Percentiles rank a stretch among this genome's conserved stretches.
phyloP scores from a whole-genome alignment of 2,113 vertebrate species.

The Ginglymostoma cirratum region DNA sequence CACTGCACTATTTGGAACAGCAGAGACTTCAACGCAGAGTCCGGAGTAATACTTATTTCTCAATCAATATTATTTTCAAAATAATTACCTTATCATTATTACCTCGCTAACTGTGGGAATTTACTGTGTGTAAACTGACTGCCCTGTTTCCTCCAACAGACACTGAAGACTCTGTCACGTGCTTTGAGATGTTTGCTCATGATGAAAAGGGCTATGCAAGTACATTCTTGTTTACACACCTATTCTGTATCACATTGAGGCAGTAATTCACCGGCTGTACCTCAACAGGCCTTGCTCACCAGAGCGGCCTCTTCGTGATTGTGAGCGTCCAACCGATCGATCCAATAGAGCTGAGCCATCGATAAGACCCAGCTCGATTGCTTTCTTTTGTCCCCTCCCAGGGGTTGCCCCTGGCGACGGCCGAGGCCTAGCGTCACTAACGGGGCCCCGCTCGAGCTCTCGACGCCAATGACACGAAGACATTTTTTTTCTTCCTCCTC shows the following conservation, averaged over 20 bases:
- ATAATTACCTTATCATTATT: not conserved
- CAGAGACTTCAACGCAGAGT: too few species aligned
- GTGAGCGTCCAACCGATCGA: not conserved
- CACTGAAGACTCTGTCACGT: not conserved
- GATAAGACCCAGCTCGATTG: not conserved
- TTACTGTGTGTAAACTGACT: not conserved
- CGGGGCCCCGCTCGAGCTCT: not conserved
- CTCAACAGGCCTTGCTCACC: not conserved
- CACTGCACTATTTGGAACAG: too few species aligned
- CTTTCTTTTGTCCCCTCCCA: not conserved
- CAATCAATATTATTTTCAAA: too few species aligned
- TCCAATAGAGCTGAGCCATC: not conserved
- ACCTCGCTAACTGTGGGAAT: not conserved
- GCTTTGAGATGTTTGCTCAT: not conserved
- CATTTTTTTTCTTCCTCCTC: not conserved
- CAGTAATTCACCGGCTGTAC: not conserved
- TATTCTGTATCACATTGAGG: too few species aligned
- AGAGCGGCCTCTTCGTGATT: not conserved
- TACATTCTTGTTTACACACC: too few species aligned
- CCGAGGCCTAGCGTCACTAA: not conserved
- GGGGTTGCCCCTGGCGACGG: constrained; percentile 12
- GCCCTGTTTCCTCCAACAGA: not conserved
- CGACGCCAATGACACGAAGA: not conserved
- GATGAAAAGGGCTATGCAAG: too few species aligned
- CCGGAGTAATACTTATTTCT: too few species aligned